Evolutionary conservation across 2,113 vertebrate species (phyloP).

Genomic region (Istiophorus platypterus): DNA sequence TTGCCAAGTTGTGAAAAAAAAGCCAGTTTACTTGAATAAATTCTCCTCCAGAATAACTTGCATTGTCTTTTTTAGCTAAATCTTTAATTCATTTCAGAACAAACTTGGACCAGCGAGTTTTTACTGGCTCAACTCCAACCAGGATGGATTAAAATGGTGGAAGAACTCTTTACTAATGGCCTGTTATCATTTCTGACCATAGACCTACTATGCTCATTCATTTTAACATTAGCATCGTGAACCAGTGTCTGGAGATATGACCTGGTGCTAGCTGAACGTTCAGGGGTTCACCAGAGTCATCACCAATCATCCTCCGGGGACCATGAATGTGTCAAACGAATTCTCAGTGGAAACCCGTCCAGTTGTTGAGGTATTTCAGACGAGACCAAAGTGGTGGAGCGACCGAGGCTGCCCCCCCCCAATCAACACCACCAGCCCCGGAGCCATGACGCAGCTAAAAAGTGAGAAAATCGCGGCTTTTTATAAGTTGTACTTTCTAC

Average conservation of each 20-base stretch:
- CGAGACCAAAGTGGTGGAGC: not conserved
- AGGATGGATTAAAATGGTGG: too few species aligned
- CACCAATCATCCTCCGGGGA: not conserved
- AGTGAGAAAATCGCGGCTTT: not conserved
- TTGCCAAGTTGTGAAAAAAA: slow-evolving; percentile 3
- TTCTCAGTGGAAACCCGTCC: not conserved
- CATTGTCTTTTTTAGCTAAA: not conserved
- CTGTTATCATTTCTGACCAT: not conserved
- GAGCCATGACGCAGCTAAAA: not conserved
- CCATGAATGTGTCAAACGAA: not conserved
- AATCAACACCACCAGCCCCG: too few species aligned
- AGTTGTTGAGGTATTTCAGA: not conserved
- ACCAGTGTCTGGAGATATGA: not conserved
- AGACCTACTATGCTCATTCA: not conserved
- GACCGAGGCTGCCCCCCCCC: too few species aligned
- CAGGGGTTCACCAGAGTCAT: not conserved
- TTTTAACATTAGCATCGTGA: not conserved
- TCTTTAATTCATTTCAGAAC: too few species aligned
- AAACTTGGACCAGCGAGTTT: not conserved
- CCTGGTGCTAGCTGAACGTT: not conserved
- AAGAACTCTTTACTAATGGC: too few species aligned
- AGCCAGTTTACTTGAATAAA: not conserved
- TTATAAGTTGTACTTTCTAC: not conserved
- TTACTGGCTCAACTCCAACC: not conserved
- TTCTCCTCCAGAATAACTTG: not conserved